Percentiles rank a stretch among this genome's conserved stretches.
Conservation (phyloP, 2,113 vertebrate genomes). For the Cisticola juncidis region DNA sequence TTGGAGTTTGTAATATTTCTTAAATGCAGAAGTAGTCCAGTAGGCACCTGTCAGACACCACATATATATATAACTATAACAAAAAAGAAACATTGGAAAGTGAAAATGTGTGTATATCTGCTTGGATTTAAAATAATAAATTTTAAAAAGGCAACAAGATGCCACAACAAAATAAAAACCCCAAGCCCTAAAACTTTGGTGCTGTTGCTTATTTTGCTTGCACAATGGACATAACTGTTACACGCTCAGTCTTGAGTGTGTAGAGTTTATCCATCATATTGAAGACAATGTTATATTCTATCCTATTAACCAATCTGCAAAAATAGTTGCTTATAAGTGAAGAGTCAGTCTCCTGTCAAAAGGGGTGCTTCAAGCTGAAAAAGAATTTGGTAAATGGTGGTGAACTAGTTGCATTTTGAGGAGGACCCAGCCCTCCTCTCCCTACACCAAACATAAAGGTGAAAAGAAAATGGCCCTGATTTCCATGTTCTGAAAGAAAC, state of each 20-base stretch:
- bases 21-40: background rate
- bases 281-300: background rate
- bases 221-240: background rate
- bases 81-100: background rate
- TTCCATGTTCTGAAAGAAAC: background rate
- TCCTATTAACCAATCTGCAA: background rate
- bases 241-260: background rate
- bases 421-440: too few relatives aligned
- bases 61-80: background rate
- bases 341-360: background rate
- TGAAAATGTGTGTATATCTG: background rate
- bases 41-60: background rate
- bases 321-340: background rate
- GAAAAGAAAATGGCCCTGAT: background rate
- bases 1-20: background rate
- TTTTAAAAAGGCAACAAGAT: background rate
- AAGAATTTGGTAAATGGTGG: background rate
- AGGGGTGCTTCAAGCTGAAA: background rate
- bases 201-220: background rate
- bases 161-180: background rate
- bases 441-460: background rate
- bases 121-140: background rate
- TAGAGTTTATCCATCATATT: background rate
- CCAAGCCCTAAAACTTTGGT: background rate
- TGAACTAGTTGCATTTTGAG: background rate